Evolutionary conservation across 2,888 invertebrate species (phyloP), one percentile per base, ranked within the genome.

Genomic region (Xanthorhoe spadicearia): DNA sequence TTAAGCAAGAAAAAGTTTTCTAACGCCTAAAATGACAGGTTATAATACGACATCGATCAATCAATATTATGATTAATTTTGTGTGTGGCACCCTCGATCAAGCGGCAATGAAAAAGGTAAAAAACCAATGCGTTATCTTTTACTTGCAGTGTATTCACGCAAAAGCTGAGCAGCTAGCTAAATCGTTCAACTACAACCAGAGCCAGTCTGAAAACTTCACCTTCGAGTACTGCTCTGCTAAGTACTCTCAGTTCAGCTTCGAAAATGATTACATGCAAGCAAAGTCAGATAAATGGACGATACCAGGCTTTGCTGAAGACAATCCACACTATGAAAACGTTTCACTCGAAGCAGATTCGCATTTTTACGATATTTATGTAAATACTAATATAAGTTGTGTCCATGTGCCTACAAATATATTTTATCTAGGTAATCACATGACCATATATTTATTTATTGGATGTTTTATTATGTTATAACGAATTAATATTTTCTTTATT

Each of bases 381-480:
- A 97, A 97, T 84, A 96, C 96, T 10, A 95, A 93, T 64, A 94
- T 95, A 76, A 98, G 98, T 82, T 96, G 98, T 70, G 97, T 99
- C 57, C 99, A 99, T 86, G 97, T 99, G 28, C 99, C 99, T 4
- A 97, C 98, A 35, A 98, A 98, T 92, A 96, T 99, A 65, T 98
- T 95, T 90, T 98, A 98, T 85, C 94, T 94, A 93, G 95, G 97
- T 96, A 79, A 74, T 13, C 1, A 13, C n/a, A 35, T 49, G n/a
- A 23, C 23, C 13, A 38, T 8, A 38, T 8, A 17, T 18, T n/a
- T 13, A 23, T 18, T 46, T 10, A 15, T n/a, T 48, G 1, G 6
- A 17, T 3, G 17, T 48, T 17, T 17, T 15, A 6, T 7, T 17
- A 3, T 43, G 32, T 43, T 43, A 7, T n/a, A 43, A 13, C 1